phyloP scores from a whole-genome alignment of 2,888 invertebrate genomes.

The Andrena bicolor region DNA sequence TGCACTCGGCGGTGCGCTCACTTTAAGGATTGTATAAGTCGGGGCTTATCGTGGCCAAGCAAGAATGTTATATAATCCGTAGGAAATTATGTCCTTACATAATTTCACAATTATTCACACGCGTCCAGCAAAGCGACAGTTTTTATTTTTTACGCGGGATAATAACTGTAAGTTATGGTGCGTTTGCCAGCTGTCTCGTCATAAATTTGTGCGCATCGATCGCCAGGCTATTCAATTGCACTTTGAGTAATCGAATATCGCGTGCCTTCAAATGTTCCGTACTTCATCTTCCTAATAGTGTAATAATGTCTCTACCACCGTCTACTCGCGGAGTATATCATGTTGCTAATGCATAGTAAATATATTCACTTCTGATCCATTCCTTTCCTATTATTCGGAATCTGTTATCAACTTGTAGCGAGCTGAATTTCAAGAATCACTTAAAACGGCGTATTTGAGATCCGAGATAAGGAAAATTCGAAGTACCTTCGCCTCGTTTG shows the following conservation, averaged over 20 bases:
- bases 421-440: no score
- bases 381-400: no score
- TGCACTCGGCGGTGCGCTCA: constrained; percentile 33
- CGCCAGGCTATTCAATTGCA: not conserved
- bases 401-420: no score
- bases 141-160: not conserved
- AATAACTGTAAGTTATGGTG: constrained; percentile 1
- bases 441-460: no score
- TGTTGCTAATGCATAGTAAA: no score
- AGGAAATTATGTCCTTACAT: constrained; percentile 37
- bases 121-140: not conserved
- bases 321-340: no score
- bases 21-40: constrained; percentile 40
- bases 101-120: constrained; percentile 54
- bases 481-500: not conserved
- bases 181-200: not conserved
- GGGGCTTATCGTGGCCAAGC: constrained; percentile 26
- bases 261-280: no score
- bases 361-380: no score
- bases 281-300: no score
- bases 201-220: not conserved
- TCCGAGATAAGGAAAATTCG: no score
- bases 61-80: constrained; percentile 48
- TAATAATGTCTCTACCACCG: not conserved
- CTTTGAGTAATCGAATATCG: not conserved